Evolutionary conservation across 2,888 invertebrate species (phyloP).

Genomic region (Pristionchus exspectatus): DNA sequence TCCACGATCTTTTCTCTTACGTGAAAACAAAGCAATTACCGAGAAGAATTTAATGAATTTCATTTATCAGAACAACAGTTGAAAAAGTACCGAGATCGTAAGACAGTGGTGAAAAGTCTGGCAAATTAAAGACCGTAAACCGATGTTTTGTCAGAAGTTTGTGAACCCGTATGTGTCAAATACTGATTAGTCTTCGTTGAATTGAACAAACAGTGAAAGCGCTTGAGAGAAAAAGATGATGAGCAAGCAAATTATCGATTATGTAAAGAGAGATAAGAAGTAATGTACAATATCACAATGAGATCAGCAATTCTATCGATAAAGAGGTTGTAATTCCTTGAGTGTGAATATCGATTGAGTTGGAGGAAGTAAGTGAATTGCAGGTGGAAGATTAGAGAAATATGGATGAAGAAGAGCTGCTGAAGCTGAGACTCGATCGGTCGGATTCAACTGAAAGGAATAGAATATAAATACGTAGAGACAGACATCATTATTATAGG

Average conservation of each 20-base stretch:
- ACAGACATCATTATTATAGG: background rate
- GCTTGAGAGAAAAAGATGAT: slow-evolving; percentile 10
- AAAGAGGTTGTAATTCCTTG: slow-evolving; percentile 59
- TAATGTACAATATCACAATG: background rate
- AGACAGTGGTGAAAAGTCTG: background rate
- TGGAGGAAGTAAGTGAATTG: slow-evolving; percentile 91
- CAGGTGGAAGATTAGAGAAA: slow-evolving; percentile 91
- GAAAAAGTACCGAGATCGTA: slow-evolving; percentile 11
- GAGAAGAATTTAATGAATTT: background rate
- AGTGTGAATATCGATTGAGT: slow-evolving; percentile 73
- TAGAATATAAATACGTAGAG: too few species aligned
- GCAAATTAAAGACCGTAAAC: slow-evolving; percentile 17
- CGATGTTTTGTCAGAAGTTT: background rate
- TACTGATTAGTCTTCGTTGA: background rate
- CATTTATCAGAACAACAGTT: slow-evolving; percentile 12
- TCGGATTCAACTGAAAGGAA: slow-evolving; percentile 84
- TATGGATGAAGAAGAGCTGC: slow-evolving; percentile 92
- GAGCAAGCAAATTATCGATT: slow-evolving; percentile 17
- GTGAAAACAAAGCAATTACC: background rate
- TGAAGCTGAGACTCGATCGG: slow-evolving; percentile 89
- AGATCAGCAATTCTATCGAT: slow-evolving; percentile 1
- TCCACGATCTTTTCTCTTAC: background rate
- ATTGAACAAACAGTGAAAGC: slow-evolving; percentile 2
- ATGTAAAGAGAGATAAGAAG: background rate
- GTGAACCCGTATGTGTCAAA: background rate